Evolutionary conservation across 2,113 vertebrate genomes (phyloP), one percentile per base, ranked within the genome.

Genomic region (Xiphias gladius): DNA sequence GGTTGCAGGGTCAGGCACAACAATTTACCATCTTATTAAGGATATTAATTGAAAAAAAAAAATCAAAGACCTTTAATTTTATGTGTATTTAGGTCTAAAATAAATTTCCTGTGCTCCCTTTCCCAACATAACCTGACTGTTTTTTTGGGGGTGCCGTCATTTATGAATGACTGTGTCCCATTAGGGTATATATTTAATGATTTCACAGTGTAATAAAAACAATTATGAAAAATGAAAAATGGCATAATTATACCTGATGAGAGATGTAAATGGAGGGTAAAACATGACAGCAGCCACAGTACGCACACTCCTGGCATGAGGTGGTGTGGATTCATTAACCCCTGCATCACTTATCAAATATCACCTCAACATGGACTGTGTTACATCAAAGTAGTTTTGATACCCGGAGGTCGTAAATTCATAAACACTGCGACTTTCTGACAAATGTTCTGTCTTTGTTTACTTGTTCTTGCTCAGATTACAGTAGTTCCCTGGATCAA

Each of bases 291-390:
- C 35, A 66, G 79, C 63, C 37, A 22, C 37, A n/a, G 30, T 48
- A 65, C 39, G 7, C 55, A 64, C 20, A 4, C 62, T 28, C 2
- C 22, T 76, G 69, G 64, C 58, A 41, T 65, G 10, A 63, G 37
- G 32, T 57, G 35, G 11, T 26, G 54, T 32, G 67, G 76, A 75
- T 59, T 48, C 55, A 79, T 91, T 62, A 74, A 73, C 61, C 59
- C 37, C 62, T 86, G 69, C 66, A 80, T 87, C 61, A 68, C 65
- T 81, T 73, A 43, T 70, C 46, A 71, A 54, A 66, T 30, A 41
- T 69, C 35, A 32, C 52, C 50, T 50, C 39, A 50, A 16, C 63
- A 46, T 43, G 28, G 46, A 6, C 35, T 0, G 20, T 0, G 41
- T 19, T 58, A 37, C 58, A 55, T 76, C 32, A 39, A 7, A 62